Base-by-base conservation (phyloP, 2,797 vertebrate species). In the Atherinosoma microstoma region DNA sequence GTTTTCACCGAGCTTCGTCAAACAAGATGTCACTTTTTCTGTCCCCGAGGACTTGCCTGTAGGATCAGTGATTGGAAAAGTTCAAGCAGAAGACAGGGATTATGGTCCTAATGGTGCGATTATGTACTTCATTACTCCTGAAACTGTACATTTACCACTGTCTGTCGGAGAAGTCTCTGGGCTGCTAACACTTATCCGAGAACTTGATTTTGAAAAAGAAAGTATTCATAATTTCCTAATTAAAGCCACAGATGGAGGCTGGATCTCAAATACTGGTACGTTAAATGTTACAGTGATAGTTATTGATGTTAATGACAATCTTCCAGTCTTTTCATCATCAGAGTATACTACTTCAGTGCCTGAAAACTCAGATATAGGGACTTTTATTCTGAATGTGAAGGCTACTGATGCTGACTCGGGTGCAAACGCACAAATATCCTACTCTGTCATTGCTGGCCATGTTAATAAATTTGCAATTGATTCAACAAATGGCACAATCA, bases 271-370 rank as follows among this genome's bases (percentile, higher is more conserved):
- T 84, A 93, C 70, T 24, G 84, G 76, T 4, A 58, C 51, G 27
- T 24, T 94, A 60, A 93, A 92, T 70, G 80, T 94, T 27, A 92
- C 91, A 22, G 84, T 95, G 22, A 64, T 88, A 70, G 87, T 95
- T 49, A 80, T 77, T 60, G 94, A 96, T 84, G 88, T 94, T 42
- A 95, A 96, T 66, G 94, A 96, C 83, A 95, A 95, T 78, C 87
- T 89, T 45, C 94, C 95, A 8, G 60, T 92, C 9, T 95, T 96
- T 81, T 75, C 79, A 22, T 84, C 73, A 18, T 80, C 73, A 4
- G 79, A 92, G 58, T 95, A 90, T 61, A 67, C 40, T 1, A 65
- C 51, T 6, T 86, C 84, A 67, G 72, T 96, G 35, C 58, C 75
- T 22, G 95, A 96, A 87, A 95, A 95, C 78, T 86, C 88, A 32